phyloP scores from a whole-genome alignment of 2,888 invertebrate species.

The Auanema sp. region DNA sequence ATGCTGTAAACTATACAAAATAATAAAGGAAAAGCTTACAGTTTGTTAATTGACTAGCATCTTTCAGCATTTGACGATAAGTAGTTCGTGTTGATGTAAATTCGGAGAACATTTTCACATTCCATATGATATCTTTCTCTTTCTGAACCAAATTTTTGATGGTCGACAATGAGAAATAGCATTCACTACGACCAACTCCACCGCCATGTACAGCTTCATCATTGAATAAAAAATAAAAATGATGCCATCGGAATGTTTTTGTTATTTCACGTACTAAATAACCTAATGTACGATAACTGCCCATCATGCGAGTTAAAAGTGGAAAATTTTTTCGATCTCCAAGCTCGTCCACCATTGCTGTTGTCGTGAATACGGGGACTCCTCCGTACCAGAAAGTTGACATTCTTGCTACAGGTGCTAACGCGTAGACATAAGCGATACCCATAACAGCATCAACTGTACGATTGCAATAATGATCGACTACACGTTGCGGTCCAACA shows the following conservation, averaged over 20 bases:
- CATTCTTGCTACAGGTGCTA: conserved; percentile 77
- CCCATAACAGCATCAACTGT: conserved; percentile 80
- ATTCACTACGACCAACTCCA: conserved; percentile 57
- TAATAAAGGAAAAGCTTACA: conserved; percentile 35
- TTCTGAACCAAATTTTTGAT: conserved; percentile 56
- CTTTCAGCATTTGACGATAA: conserved; percentile 71
- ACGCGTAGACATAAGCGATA: conserved; percentile 83
- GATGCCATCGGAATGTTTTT: conserved; percentile 67
- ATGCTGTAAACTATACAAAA: background rate
- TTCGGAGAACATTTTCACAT: conserved; percentile 67
- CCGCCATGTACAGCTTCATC: conserved; percentile 41
- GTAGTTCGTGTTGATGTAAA: conserved; percentile 74
- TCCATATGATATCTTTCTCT: conserved; percentile 55
- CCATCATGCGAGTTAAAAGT: conserved; percentile 82
- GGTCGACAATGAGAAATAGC: conserved; percentile 56
- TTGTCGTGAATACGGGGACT: conserved; percentile 79
- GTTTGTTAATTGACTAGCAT: conserved; percentile 68
- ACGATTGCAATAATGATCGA: conserved; percentile 55
- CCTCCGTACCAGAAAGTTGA: conserved; percentile 67
- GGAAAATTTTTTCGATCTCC: conserved; percentile 74
- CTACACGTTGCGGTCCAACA: conserved; percentile 57
- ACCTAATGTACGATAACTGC: conserved; percentile 71
- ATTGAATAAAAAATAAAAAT: conserved; percentile 71
- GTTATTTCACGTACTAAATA: conserved; percentile 43
- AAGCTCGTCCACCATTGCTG: conserved; percentile 79